Base-by-base conservation (phyloP, 2,888 invertebrate genomes). In the Drosophila koepferae region DNA sequence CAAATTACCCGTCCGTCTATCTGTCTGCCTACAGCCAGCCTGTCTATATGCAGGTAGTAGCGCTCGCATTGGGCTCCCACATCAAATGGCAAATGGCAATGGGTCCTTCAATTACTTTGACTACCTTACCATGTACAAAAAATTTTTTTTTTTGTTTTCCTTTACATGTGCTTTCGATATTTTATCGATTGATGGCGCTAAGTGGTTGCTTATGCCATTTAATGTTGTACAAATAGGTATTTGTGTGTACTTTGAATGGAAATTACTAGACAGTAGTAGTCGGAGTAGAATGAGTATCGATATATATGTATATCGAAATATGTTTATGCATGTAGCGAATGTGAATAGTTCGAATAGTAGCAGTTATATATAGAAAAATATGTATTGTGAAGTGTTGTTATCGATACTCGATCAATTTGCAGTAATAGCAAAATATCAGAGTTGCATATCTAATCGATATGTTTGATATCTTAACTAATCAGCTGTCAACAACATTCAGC, bases 1-100 rank as follows among this genome's bases (percentile, higher is more conserved):
- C 63, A 81, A 71, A 72, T 72, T 69, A 51, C 16, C 20, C 48
- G 3, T 28, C 70, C n/a, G 62, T 43, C 44, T 2, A 23, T 9
- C 34, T 2, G 9, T 34, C 34, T 2, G 31, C 12, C n/a, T 18
- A 28, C 28, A 28, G 43, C 18, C 28, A 28, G 43, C 18, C 66
- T 36, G 63, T 36, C 55, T 63, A 55, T 63, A 55, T 31, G 46
- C 28, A 44, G 36, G 55, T 41, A 10, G 55, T 41, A 10, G 36
- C 16, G 40, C 23, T 16, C 8, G 28, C 8, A 16, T 48, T 16
- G 23, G 28, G 23, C 10, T 3, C 7, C 18, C 9, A 0, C 8
- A 31, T 28, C 55, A 28, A 41, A 44, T 20, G 31, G 14, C 34
- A 8, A 28, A 28, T 28, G 28, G n/a, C 40, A n/a, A 9, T 9